Base-by-base conservation (phyloP, 2,888 invertebrate species). In the Lacanobia oleracea region DNA sequence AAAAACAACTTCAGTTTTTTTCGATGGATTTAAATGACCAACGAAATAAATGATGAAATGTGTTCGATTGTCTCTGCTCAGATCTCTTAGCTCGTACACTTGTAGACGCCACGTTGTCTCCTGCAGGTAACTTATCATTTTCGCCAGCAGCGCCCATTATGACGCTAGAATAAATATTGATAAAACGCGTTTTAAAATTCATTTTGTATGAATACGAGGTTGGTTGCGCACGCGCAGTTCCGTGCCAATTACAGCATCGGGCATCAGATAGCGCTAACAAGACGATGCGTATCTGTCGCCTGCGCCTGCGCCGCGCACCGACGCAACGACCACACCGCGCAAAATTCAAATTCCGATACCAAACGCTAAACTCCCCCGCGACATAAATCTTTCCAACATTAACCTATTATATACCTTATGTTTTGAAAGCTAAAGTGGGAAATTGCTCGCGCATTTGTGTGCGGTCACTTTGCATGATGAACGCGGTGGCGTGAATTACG, bases 231-330 rank as follows among this genome's bases (percentile, higher is more conserved):
- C 89, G 90, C 90, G 89, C 91, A 84, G 88, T 88, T 84, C 90
- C 89, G 94, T 92, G 95, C 95, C 95, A 95, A 95, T 95, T 95
- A 95, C 95, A 91, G 92, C 91, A 88, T 88, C 92, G 92, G 89
- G 90, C 93, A 95, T 95, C 95, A 89, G 95, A 95, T 95, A 95
- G 88, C 93, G 92, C 94, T 95, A 95, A 95, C 95, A 94, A 95
- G 95, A 86, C 94, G 95, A 95, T 95, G 93, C 91, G 92, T 95
- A 95, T 95, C 95, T 88, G 82, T 83, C 87, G 84, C 86, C 84
- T 85, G 79, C 75, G 73, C 75, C 33, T 12, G 66, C 63, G 43
- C 66, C 43, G 84, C 87, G 70, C 88, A 68, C 53, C 53, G 51
- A 83, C 89, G 77, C 78, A 79, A 67, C 71, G 83, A 78, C 86